These are phyloP conservation scores for Hylyphantes graminicola DNA, from an alignment of 1,140 invertebrate species.

Conservation along the genomic window DNA sequence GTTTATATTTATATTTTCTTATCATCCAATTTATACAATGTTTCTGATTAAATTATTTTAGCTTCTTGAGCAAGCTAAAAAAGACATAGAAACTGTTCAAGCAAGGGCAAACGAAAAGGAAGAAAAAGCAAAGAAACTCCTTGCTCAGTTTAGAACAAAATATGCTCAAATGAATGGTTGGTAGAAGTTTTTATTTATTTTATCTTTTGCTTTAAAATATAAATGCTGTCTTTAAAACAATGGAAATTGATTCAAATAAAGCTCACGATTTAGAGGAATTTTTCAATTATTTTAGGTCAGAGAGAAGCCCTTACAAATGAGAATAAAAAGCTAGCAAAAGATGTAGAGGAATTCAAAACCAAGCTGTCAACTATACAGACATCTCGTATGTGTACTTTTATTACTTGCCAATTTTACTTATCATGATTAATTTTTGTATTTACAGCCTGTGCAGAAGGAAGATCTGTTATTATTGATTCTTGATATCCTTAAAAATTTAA, in stretches of 20 bases:
- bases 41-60: slow-evolving; percentile 32
- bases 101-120: slow-evolving; percentile 76
- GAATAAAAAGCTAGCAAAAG: slow-evolving; percentile 57
- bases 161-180: slow-evolving; percentile 71
- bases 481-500: too few relatives aligned
- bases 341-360: slow-evolving; percentile 64
- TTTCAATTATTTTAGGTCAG: slow-evolving; percentile 72
- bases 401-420: background rate
- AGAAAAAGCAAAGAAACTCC: slow-evolving; percentile 78
- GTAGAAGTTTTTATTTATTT: background rate
- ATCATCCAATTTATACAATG: too few relatives aligned
- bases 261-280: background rate
- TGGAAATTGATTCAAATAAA: too few relatives aligned
- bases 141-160: slow-evolving; percentile 79
- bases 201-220: too few relatives aligned
- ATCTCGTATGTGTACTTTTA: slow-evolving; percentile 61
- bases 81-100: slow-evolving; percentile 76
- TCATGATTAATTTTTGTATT: too few relatives aligned
- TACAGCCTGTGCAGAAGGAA: too few relatives aligned
- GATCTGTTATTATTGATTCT: too few relatives aligned
- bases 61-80: slow-evolving; percentile 75
- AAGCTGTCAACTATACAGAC: slow-evolving; percentile 16
- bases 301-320: slow-evolving; percentile 74
- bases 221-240: too few relatives aligned
- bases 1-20: too few relatives aligned